Base-by-base conservation (phyloP, 1,140 invertebrate genomes). In the Lucilia cuprina region DNA sequence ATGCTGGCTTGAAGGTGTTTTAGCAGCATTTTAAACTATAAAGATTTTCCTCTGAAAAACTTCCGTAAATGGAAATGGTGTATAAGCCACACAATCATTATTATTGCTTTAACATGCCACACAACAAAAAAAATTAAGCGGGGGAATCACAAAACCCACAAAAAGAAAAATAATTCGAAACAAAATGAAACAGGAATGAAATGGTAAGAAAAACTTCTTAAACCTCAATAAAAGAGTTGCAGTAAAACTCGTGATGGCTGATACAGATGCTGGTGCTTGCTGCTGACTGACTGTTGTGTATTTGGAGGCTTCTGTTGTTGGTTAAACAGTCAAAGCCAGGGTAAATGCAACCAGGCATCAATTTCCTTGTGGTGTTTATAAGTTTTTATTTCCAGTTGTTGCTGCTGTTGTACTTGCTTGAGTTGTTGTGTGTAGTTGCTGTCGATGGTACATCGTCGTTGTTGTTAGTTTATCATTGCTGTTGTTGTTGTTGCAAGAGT, bases 341-440 rank as follows among this genome's bases (percentile, higher is more conserved):
- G n/a, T 70, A 70, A 70, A 80, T 49, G 41, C 77, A 80, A 19
- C 77, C 41, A 80, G 19, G 77, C 77, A 80, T 80, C 77, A 80
- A 80, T 80, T 80, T n/a, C 77, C 35, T 80, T 80, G 77, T 80
- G 77, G 77, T 49, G 77, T 77, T 77, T 34, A 41, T 41, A 35
- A 77, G 34, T 60, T 60, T 60, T 60, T 12, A 77, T 77, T 77
- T 30, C 13, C 13, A 10, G 30, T 2, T 75, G n/a, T 30, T 75
- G 74, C 34, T 75, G n/a, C 25, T 74, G 70, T 74, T 74, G n/a
- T 74, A n/a, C 2, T 74, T 74, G n/a, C 21, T 74, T 74, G n/a
- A 60, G 5, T 74, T 74, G 25, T 74, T 74, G n/a, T 74, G 4
- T 60, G 13, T 12, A 17, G 50, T 17, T 70, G 65, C 19, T 70